Evolutionary conservation across 2,888 invertebrate species (phyloP).

Genomic region (Caenorhabditis japonica): DNA sequence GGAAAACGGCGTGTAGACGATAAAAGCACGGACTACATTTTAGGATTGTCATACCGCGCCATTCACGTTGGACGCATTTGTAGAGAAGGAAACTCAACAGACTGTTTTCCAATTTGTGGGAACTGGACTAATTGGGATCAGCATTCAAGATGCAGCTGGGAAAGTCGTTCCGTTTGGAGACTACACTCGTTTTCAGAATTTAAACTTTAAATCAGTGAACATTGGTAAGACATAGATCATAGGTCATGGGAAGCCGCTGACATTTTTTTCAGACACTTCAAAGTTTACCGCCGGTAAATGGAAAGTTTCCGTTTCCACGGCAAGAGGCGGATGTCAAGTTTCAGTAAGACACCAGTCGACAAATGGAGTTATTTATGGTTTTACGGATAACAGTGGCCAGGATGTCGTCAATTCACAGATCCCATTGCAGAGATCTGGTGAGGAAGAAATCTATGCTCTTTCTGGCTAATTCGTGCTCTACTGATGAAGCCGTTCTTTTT

Average conservation of each 20-base stretch:
- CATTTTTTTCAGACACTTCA: slow-evolving; percentile 2
- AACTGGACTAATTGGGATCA: slow-evolving; percentile 9
- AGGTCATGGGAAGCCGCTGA: too few species aligned
- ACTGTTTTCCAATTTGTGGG: slow-evolving; percentile 28
- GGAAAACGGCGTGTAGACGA: not conserved
- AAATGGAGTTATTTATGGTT: slow-evolving; percentile 24
- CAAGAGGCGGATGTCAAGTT: slow-evolving; percentile 34
- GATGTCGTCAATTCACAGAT: slow-evolving; percentile 28
- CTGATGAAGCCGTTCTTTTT: too few species aligned
- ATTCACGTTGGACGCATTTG: slow-evolving; percentile 12
- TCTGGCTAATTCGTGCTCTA: too few species aligned
- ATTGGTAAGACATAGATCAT: slow-evolving; percentile 22
- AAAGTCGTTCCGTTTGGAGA: not conserved
- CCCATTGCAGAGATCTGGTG: slow-evolving; percentile 25
- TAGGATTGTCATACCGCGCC: slow-evolving; percentile 20
- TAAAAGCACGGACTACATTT: not conserved
- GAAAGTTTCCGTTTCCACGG: slow-evolving; percentile 11
- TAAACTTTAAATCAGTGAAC: slow-evolving; percentile 13
- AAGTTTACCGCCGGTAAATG: slow-evolving; percentile 11
- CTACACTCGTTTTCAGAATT: not conserved
- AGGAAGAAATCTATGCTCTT: not conserved
- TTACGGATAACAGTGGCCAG: slow-evolving; percentile 5
- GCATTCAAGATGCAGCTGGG: slow-evolving; percentile 13
- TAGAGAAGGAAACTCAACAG: slow-evolving; percentile 4
- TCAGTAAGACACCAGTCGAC: slow-evolving; percentile 22